Evolutionary conservation across 2,797 vertebrate genomes (phyloP).

Genomic region (Hemitrygon akajei): DNA sequence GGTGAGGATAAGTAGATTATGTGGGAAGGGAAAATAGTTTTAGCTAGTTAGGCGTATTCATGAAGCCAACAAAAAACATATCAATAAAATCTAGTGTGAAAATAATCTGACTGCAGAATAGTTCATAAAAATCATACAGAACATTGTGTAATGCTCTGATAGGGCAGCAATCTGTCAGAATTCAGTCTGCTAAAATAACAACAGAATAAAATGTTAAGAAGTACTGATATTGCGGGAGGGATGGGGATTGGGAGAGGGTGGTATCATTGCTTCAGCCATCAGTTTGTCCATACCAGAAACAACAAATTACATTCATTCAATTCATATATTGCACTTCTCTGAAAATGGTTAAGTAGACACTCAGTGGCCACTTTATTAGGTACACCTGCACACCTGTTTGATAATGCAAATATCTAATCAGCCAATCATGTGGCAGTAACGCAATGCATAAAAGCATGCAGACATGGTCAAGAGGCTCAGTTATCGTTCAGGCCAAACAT

Average conservation of each 20-base stretch:
- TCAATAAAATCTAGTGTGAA: conserved; percentile 6
- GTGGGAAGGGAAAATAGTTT: not conserved
- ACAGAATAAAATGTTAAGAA: not conserved
- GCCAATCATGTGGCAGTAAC: too few species aligned
- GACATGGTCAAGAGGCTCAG: too few species aligned
- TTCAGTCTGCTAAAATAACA: not conserved
- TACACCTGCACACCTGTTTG: too few species aligned
- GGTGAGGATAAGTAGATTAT: conserved; percentile 9
- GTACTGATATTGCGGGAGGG: not conserved
- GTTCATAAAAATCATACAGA: not conserved
- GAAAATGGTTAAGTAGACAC: not conserved
- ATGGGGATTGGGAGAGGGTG: too few species aligned
- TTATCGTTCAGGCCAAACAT: too few species aligned
- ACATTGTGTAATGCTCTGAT: not conserved
- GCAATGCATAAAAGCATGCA: too few species aligned
- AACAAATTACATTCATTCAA: not conserved
- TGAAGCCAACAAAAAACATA: not conserved
- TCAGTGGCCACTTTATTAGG: too few species aligned
- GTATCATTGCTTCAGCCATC: not conserved
- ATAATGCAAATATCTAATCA: too few species aligned
- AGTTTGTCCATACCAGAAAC: not conserved
- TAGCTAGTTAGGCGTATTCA: not conserved
- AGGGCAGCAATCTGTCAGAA: not conserved
- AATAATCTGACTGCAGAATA: conserved; percentile 15
- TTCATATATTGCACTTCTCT: not conserved